Evolutionary conservation across 2,113 vertebrate genomes (phyloP).

Genomic region (Mastomys natalensis): DNA sequence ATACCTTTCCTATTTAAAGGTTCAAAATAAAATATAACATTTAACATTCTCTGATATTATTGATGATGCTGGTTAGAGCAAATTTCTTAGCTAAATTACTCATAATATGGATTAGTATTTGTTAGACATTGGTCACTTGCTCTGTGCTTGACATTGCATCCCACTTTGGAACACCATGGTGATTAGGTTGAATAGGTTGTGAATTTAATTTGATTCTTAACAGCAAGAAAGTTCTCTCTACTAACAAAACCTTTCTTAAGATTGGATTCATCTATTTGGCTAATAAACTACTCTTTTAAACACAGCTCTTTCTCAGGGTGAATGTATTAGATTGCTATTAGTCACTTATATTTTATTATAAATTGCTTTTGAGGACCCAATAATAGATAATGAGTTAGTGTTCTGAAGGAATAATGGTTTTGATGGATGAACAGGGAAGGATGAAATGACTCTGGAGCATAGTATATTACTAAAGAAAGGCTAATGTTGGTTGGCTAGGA

Average conservation of each 20-base stretch:
- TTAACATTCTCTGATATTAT: conserved; percentile 42
- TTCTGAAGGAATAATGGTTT: conserved; percentile 34
- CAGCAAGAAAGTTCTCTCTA: conserved; percentile 50
- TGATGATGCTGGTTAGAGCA: conserved; percentile 26
- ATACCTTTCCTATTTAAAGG: background rate
- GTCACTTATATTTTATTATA: conserved; percentile 70
- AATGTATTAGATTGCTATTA: conserved; percentile 58
- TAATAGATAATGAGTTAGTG: conserved; percentile 59
- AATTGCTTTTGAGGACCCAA: conserved; percentile 40
- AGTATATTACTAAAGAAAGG: conserved; percentile 13
- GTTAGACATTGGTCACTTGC: conserved; percentile 26
- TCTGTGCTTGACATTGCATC: conserved; percentile 6
- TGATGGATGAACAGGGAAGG: conserved; percentile 12
- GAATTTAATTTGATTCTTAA: conserved; percentile 52
- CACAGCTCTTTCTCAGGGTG: conserved; percentile 50
- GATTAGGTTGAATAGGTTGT: conserved; percentile 29
- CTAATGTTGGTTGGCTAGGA: background rate
- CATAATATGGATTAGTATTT: conserved; percentile 16
- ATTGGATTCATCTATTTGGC: conserved; percentile 60
- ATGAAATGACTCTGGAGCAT: conserved; percentile 32
- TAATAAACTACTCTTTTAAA: conserved; percentile 62
- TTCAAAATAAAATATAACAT: conserved; percentile 37
- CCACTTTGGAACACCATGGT: background rate
- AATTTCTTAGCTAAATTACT: conserved; percentile 39
- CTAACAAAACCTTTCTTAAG: conserved; percentile 17